phyloP scores from a whole-genome alignment of 2,113 vertebrate species.

The Pantherophis guttatus region DNA sequence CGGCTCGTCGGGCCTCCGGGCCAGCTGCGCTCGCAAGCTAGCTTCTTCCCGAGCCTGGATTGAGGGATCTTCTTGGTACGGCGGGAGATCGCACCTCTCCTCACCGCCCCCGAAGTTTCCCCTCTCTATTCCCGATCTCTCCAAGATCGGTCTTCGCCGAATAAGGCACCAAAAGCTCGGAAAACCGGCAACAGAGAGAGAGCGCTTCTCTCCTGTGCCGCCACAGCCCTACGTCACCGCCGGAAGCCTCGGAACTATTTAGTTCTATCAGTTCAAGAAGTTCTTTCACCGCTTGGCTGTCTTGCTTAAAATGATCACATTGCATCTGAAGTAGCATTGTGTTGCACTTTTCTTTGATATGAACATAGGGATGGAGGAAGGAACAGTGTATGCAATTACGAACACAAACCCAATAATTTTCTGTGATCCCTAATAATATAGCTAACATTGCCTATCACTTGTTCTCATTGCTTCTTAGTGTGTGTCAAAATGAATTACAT shows the following conservation, averaged over 20 bases:
- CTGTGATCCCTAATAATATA: slow-evolving; percentile 20
- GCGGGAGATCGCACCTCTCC: too few relatives aligned
- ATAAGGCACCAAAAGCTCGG: too few relatives aligned
- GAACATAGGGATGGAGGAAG: neutral
- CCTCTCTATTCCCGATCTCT: too few relatives aligned
- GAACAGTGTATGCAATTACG: slow-evolving; percentile 12
- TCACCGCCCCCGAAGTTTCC: too few relatives aligned
- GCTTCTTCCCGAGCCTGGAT: too few relatives aligned
- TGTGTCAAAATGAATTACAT: neutral
- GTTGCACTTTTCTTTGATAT: slow-evolving; percentile 24
- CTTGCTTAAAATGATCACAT: slow-evolving; percentile 41
- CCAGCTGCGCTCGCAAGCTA: too few relatives aligned
- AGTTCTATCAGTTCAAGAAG: slow-evolving; percentile 35
- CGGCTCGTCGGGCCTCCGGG: too few relatives aligned
- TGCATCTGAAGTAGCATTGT: slow-evolving; percentile 20
- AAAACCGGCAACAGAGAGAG: too few relatives aligned
- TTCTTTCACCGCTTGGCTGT: slow-evolving; percentile 20
- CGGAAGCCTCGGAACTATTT: slow-evolving; percentile 39
- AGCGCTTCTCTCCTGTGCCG: too few relatives aligned
- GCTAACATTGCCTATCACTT: neutral
- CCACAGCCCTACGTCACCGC: too few relatives aligned
- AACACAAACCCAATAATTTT: slow-evolving; percentile 20
- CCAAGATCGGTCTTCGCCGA: too few relatives aligned
- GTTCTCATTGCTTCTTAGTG: slow-evolving; percentile 11
- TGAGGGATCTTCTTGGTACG: too few relatives aligned